A percentile compares a stretch with the other conserved stretches of the same genome.
Evolutionary conservation across 2,797 vertebrate species (phyloP).

Genomic region (Acrossocheilus fasciatus): DNA sequence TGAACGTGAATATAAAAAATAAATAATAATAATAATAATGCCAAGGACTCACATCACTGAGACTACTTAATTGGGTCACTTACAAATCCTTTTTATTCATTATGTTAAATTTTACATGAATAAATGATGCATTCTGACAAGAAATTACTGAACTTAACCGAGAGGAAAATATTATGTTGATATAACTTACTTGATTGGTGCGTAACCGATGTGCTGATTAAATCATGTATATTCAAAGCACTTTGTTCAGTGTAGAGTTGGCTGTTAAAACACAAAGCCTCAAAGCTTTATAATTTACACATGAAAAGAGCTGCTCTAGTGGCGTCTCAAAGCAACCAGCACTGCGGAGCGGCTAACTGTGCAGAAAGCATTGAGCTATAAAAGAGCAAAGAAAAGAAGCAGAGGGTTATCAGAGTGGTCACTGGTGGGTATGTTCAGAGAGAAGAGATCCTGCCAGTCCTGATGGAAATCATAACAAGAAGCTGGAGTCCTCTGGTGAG

Average conservation of each 20-base stretch:
- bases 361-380: neutral
- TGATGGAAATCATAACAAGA: slow-evolving; percentile 81
- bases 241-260: slow-evolving; percentile 11
- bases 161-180: neutral
- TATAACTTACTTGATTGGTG: neutral
- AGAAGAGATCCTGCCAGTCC: slow-evolving; percentile 61
- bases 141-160: neutral
- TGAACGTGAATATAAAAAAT: neutral
- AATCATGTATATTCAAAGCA: slow-evolving; percentile 6
- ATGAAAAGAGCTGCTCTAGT: slow-evolving; percentile 23
- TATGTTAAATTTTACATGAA: neutral
- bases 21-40: neutral
- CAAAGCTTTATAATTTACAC: slow-evolving; percentile 23
- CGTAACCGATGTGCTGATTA: neutral
- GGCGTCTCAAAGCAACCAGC: neutral
- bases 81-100: neutral
- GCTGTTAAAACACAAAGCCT: slow-evolving; percentile 24
- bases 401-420: slow-evolving; percentile 24
- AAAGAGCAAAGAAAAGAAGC: slow-evolving; percentile 8
- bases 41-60: no score
- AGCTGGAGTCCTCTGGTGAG: slow-evolving; percentile 71
- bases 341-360: neutral
- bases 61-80: neutral
- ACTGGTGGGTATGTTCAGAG: slow-evolving; percentile 31
- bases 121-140: neutral